Conservation (phyloP, 1,140 invertebrate genomes). For the Trissolcus basalis region DNA sequence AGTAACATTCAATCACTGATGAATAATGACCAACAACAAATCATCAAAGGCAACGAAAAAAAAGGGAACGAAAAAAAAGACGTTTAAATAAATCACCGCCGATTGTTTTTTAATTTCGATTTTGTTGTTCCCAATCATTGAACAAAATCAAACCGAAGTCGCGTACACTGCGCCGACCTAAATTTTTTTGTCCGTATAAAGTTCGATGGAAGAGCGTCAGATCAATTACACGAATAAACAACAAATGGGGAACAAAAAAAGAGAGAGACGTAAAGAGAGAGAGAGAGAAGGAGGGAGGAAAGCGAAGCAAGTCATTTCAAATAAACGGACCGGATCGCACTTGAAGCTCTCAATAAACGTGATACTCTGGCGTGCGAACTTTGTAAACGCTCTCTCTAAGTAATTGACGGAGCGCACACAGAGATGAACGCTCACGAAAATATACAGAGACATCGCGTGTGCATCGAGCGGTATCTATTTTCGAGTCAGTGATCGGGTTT, state of each 20-base stretch:
- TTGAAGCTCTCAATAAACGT: constrained; percentile 23
- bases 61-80: too few relatives aligned
- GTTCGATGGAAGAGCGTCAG: constrained; percentile 8
- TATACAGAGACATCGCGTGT: constrained; percentile 41
- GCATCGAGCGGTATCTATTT: constrained; percentile 52
- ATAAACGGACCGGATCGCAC: constrained; percentile 23
- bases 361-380: constrained; percentile 24
- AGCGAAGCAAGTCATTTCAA: constrained; percentile 8
- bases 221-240: constrained; percentile 36
- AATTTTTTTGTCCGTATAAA: constrained; percentile 8
- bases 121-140: too few relatives aligned
- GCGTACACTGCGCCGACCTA: constrained; percentile 7
- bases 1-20: too few relatives aligned
- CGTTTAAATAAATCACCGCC: too few relatives aligned
- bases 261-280: too few relatives aligned
- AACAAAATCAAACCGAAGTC: too few relatives aligned
- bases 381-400: constrained; percentile 36
- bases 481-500: constrained; percentile 38
- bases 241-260: constrained; percentile 1
- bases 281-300: too few relatives aligned
- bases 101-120: too few relatives aligned
- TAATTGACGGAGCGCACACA: constrained; percentile 36
- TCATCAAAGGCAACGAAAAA: too few relatives aligned
- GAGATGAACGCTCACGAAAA: constrained; percentile 42
- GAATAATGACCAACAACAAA: too few relatives aligned